Percentiles rank a stretch among this genome's conserved stretches.
Conservation (phyloP, 1,140 invertebrate species). For the Drosophila athabasca region DNA sequence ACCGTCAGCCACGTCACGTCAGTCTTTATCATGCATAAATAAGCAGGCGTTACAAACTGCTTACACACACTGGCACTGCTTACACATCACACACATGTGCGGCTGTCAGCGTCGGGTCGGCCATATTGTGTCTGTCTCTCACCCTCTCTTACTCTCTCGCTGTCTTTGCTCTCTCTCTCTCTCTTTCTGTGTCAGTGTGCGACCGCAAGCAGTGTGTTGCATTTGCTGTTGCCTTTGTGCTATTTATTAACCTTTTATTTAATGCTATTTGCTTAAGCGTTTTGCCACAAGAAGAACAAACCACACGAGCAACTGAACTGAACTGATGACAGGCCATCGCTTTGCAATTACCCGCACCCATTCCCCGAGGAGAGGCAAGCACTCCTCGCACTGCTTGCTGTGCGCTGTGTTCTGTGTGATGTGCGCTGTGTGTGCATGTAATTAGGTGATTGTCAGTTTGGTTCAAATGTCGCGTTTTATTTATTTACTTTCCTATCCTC, state of each 20-base stretch:
- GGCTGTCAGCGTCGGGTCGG: conserved; percentile 61
- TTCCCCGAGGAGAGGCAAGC: neutral
- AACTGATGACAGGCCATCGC: conserved; percentile 74
- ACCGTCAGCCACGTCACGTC: neutral
- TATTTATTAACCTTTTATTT: conserved; percentile 82
- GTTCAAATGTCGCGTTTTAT: conserved; percentile 78
- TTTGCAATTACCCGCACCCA: conserved; percentile 70
- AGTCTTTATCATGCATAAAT: conserved; percentile 63
- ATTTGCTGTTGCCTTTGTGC: conserved; percentile 39
- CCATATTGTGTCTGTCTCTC: conserved; percentile 64
- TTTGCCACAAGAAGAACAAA: conserved; percentile 44
- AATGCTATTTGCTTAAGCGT: conserved; percentile 76
- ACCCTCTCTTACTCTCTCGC: conserved; percentile 11
- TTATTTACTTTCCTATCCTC: conserved; percentile 46
- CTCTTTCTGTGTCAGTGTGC: conserved; percentile 16
- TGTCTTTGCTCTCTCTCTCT: neutral
- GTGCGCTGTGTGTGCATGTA: conserved; percentile 52
- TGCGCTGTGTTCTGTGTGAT: conserved; percentile 15
- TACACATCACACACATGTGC: conserved; percentile 64
- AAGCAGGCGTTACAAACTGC: conserved; percentile 76
- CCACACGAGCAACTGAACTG: conserved; percentile 37
- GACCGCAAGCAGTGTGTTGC: conserved; percentile 42
- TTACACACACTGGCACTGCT: conserved; percentile 37
- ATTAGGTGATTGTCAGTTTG: conserved; percentile 73
- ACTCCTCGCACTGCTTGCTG: too few relatives aligned